A percentile compares a stretch with the other conserved stretches of the same genome.
phyloP scores from a whole-genome alignment of 1,140 invertebrate genomes.

The Zaprionus kolodkinae region DNA sequence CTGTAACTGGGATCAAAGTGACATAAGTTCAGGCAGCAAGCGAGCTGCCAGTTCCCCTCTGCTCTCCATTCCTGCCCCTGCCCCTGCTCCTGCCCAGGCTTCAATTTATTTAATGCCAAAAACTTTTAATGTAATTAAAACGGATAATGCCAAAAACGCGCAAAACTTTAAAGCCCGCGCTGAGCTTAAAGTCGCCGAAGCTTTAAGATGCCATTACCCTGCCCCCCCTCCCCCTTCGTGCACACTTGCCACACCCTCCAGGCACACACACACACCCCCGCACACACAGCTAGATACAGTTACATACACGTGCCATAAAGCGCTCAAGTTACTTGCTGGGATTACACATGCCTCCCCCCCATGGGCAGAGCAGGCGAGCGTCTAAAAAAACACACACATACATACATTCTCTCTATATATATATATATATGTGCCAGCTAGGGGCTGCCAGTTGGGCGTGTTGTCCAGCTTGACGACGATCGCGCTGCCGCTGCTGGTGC shows the following conservation, averaged over 20 bases:
- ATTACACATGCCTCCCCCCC: conserved; percentile 47
- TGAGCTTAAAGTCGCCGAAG: conserved; percentile 24
- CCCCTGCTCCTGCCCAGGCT: conserved; percentile 22
- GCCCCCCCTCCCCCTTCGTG: not conserved
- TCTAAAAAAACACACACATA: conserved; percentile 1
- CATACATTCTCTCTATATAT: not conserved
- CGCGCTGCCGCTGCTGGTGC: not conserved
- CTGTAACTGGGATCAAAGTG: conserved; percentile 69
- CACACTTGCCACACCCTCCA: conserved; percentile 14
- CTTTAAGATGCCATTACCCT: conserved; percentile 53
- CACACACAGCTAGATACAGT: conserved; percentile 17
- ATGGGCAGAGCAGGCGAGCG: not conserved
- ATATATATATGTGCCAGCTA: not conserved
- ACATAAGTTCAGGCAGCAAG: conserved; percentile 64
- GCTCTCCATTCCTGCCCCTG: not conserved
- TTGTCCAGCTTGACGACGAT: conserved; percentile 10
- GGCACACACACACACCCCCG: conserved; percentile 23
- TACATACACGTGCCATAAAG: conserved; percentile 70
- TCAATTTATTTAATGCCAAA: conserved; percentile 76
- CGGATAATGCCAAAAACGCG: conserved; percentile 72
- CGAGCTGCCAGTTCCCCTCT: not conserved
- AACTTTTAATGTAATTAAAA: conserved; percentile 80
- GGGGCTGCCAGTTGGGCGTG: not conserved
- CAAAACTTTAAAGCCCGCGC: conserved; percentile 56
- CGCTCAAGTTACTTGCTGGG: conserved; percentile 75